These are phyloP conservation scores for Spilosoma lubricipeda DNA, from an alignment of 2,888 invertebrate genomes.

Conservation along the genomic window DNA sequence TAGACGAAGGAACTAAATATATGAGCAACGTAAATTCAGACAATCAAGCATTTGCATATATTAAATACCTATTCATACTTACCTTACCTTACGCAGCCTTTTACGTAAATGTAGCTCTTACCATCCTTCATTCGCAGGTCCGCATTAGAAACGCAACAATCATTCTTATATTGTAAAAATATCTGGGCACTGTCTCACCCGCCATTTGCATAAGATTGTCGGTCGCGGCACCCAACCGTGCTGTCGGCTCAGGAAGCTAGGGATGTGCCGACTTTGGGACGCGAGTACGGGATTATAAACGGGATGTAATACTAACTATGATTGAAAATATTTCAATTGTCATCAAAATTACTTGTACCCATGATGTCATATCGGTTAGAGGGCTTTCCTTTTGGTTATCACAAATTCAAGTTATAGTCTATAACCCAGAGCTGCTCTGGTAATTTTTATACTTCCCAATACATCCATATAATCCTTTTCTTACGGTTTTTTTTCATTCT, in stretches of 20 bases:
- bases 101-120: conserved; percentile 44
- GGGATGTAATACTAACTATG: too few relatives aligned
- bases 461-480: too few relatives aligned
- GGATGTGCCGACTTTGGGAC: conserved; percentile 33
- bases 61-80: conserved; percentile 17
- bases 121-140: conserved; percentile 46
- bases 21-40: conserved; percentile 4
- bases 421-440: neutral
- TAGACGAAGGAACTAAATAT: neutral
- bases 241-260: conserved; percentile 41
- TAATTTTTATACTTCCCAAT: neutral
- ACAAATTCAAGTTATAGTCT: neutral
- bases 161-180: conserved; percentile 54
- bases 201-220: conserved; percentile 59
- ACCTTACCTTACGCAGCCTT: conserved; percentile 42
- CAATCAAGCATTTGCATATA: conserved; percentile 12
- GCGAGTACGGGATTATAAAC: conserved; percentile 23
- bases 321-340: neutral
- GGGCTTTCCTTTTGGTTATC: neutral
- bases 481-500: too few relatives aligned
- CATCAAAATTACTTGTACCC: neutral
- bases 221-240: conserved; percentile 47
- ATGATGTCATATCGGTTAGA: conserved; percentile 11
- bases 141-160: conserved; percentile 59
- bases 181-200: conserved; percentile 46